These are phyloP conservation scores for Drosophila busckii DNA, from an alignment of 1,140 invertebrate genomes.

Conservation along the genomic window DNA sequence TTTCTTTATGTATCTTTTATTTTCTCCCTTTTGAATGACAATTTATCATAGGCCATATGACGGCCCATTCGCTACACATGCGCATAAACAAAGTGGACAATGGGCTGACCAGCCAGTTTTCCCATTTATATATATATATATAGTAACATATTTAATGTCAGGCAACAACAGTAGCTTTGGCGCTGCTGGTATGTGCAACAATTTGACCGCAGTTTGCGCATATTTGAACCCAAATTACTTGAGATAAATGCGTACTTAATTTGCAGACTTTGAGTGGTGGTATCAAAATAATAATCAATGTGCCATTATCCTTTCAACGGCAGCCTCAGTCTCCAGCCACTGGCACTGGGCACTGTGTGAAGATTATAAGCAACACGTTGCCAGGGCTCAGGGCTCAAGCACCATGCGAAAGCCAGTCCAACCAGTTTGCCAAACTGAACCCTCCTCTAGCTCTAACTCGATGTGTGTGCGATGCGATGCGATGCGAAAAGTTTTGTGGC, in stretches of 20 bases:
- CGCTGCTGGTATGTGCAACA: constrained; percentile 55
- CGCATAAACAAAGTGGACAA: constrained; percentile 42
- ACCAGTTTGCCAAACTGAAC: constrained; percentile 45
- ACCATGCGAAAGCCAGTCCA: constrained; percentile 57
- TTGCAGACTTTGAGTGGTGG: constrained; percentile 75
- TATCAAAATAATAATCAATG: constrained; percentile 77
- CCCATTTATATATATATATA: constrained; percentile 11
- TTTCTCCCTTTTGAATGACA: constrained; percentile 44
- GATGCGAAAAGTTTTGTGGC: constrained; percentile 60
- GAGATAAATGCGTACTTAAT: constrained; percentile 76
- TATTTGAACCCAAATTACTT: constrained; percentile 76
- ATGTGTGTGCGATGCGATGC: constrained; percentile 14
- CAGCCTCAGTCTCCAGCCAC: constrained; percentile 4
- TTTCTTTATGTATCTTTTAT: constrained; percentile 10
- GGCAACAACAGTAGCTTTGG: constrained; percentile 1
- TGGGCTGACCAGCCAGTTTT: constrained; percentile 67
- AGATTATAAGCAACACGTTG: constrained; percentile 69
- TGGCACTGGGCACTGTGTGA: constrained; percentile 54
- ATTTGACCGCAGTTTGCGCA: constrained; percentile 75
- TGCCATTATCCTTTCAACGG: constrained; percentile 63
- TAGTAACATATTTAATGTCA: constrained; percentile 57
- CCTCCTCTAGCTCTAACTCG: constrained; percentile 9
- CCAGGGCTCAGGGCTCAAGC: constrained; percentile 3
- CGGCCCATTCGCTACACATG: constrained; percentile 64
- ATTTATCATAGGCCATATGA: constrained; percentile 68